Conservation (phyloP, 1,140 invertebrate genomes). For the Hylyphantes graminicola region DNA sequence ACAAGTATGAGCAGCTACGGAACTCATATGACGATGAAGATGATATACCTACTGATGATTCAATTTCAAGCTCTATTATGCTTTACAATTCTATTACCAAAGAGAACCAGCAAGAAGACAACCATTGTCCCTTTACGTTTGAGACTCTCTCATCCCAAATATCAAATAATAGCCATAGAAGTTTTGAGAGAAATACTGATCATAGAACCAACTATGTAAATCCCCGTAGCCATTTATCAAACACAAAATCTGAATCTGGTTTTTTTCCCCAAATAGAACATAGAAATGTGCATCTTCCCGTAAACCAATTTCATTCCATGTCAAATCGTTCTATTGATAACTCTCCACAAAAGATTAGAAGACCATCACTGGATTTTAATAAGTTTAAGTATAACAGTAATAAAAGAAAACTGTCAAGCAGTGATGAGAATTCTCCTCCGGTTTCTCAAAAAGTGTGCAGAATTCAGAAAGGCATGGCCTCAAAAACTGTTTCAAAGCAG, state of each 20-base stretch:
- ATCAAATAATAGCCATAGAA: too few relatives aligned
- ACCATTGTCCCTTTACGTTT: neutral
- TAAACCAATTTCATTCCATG: too few relatives aligned
- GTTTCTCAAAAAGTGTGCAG: neutral
- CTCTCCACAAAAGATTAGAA: too few relatives aligned
- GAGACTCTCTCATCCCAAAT: neutral
- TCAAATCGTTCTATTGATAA: too few relatives aligned
- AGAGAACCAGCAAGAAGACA: neutral
- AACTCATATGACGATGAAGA: neutral
- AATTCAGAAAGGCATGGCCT: slow-evolving; percentile 24
- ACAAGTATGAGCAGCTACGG: neutral
- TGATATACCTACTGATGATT: neutral
- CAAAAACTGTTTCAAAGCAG: slow-evolving; percentile 14
- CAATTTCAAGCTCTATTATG: neutral
- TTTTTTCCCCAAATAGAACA: too few relatives aligned
- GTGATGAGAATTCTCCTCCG: neutral
- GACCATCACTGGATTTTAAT: neutral
- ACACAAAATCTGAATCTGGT: too few relatives aligned
- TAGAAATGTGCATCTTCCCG: too few relatives aligned
- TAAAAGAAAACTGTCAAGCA: neutral
- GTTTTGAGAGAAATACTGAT: too few relatives aligned
- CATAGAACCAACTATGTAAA: too few relatives aligned
- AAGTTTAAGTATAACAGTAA: neutral
- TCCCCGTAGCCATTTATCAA: too few relatives aligned
- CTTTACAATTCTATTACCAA: neutral